Evolutionary conservation across 2,888 invertebrate genomes (phyloP), one percentile per base, ranked within the genome.

Genomic region (Chaetoderma sp.): DNA sequence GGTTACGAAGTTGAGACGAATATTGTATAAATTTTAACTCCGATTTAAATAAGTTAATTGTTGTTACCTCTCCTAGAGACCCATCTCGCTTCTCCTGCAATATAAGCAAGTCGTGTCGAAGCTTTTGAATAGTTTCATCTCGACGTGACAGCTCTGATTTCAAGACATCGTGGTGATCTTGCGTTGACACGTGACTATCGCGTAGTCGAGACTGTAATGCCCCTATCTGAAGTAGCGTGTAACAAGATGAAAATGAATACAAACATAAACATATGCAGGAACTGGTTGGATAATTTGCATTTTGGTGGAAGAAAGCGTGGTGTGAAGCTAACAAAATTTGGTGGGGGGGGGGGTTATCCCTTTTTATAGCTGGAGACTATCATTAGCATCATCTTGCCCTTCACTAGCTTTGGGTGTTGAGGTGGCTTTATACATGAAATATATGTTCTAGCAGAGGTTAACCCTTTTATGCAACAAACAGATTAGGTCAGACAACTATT

Each of bases 101-200:
- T 47, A 63, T 70, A 6, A 83, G 76, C 0, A 84, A 77, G 63
- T 84, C 83, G 28, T 75, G 68, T 18, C 84, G 73, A n/a, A 84
- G 72, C 63, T 80, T 83, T 71, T 83, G 83, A 28, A 84, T 83
- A 3, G 82, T 84, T 52, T 83, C 83, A 63, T 84, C 84, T 25
- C 84, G 73, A 6, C 84, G 70, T 2, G 75, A 69, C n/a, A 84
- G 71, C 71, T 84, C 84, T 0, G 81, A 79, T 69, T 83, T 84
- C 39, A 84, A 73, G 25, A 82, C 73, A 50, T 80, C 79, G 49
- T 81, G 81, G 64, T 83, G 81, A 65, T 83, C 83, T 54, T 81
- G 80, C 4, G 73, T 75, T 1, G 82, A 82, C 27, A 72, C 50
- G 50, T 81, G 79, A 55, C 80, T 78, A 47, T 82, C 83, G 28